phyloP scores from a whole-genome alignment of 2,888 invertebrate species.

The Epistrophella euchroma region DNA sequence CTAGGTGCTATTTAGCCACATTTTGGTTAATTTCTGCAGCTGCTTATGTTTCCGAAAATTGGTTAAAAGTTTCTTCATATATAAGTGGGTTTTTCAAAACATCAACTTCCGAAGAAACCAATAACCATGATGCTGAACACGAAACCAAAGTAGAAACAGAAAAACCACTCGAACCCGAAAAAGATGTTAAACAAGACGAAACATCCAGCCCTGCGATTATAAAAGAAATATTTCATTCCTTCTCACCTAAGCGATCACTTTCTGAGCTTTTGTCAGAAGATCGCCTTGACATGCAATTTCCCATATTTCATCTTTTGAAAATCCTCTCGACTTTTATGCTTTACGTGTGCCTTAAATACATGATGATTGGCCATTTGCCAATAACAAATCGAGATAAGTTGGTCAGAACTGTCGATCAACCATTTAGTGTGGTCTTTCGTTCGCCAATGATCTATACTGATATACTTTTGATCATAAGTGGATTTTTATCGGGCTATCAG shows the following conservation, averaged over 20 bases:
- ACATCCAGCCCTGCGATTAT: slow-evolving; percentile 23
- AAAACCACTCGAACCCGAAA: not conserved
- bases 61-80: slow-evolving; percentile 40
- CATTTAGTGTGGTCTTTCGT: slow-evolving; percentile 86
- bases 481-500: slow-evolving; percentile 87
- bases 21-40: slow-evolving; percentile 65
- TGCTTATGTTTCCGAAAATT: slow-evolving; percentile 61
- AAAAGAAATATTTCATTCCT: slow-evolving; percentile 84
- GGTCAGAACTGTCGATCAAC: slow-evolving; percentile 85
- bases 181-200: slow-evolving; percentile 27
- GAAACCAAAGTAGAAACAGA: slow-evolving; percentile 8
- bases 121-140: slow-evolving; percentile 23
- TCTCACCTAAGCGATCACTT: slow-evolving; percentile 88
- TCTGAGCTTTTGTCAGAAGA: slow-evolving; percentile 85
- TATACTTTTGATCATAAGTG: slow-evolving; percentile 88
- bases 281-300: slow-evolving; percentile 85
- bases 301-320: slow-evolving; percentile 89
- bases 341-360: slow-evolving; percentile 88
- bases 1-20: slow-evolving; percentile 58
- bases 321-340: slow-evolving; percentile 87
- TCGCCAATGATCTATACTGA: slow-evolving; percentile 88
- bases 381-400: slow-evolving; percentile 86
- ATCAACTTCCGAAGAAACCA: slow-evolving; percentile 4
- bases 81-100: slow-evolving; percentile 39
- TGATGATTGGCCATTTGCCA: slow-evolving; percentile 87